Percentiles rank a stretch among this genome's conserved stretches.
Evolutionary conservation across 2,113 vertebrate genomes (phyloP).

Genomic region (Oryzias javanicus): DNA sequence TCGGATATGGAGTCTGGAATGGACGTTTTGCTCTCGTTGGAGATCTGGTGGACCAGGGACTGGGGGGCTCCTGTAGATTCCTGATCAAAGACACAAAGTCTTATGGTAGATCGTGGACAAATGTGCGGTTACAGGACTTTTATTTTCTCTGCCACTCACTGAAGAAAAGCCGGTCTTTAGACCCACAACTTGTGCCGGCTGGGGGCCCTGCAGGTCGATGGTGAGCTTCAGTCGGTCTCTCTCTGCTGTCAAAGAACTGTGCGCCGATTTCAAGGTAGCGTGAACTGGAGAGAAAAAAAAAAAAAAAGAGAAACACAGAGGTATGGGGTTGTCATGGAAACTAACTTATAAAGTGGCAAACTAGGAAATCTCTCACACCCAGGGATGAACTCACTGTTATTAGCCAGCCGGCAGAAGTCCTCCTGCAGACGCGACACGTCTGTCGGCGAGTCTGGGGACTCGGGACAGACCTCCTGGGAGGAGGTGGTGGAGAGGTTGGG

Average conservation of each 20-base stretch:
- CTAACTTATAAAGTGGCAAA: slow-evolving; percentile 20
- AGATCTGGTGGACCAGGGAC: slow-evolving; percentile 88
- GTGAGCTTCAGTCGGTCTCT: slow-evolving; percentile 87
- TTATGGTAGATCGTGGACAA: background rate
- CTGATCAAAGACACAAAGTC: slow-evolving; percentile 70
- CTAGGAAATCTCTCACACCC: background rate
- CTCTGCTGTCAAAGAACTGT: slow-evolving; percentile 83
- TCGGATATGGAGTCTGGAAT: slow-evolving; percentile 92
- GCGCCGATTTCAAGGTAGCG: slow-evolving; percentile 87
- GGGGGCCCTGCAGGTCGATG: slow-evolving; percentile 83
- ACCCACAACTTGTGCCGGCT: slow-evolving; percentile 85
- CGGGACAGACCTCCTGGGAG: slow-evolving; percentile 83
- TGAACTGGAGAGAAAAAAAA: slow-evolving; percentile 73
- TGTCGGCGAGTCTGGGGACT: slow-evolving; percentile 85
- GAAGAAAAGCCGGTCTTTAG: slow-evolving; percentile 86
- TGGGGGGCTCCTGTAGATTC: slow-evolving; percentile 78
- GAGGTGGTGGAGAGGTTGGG: slow-evolving; percentile 90
- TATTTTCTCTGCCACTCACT: slow-evolving; percentile 70
- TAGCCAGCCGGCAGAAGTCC: slow-evolving; percentile 90
- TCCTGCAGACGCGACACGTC: slow-evolving; percentile 92
- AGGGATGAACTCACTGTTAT: slow-evolving; percentile 85
- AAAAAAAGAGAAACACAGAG: slow-evolving; percentile 7
- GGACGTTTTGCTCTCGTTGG: slow-evolving; percentile 90
- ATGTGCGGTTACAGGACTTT: background rate
- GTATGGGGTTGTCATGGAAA: slow-evolving; percentile 57